Conservation (phyloP, 2,113 vertebrate species). For the Xiphophorus hellerii region DNA sequence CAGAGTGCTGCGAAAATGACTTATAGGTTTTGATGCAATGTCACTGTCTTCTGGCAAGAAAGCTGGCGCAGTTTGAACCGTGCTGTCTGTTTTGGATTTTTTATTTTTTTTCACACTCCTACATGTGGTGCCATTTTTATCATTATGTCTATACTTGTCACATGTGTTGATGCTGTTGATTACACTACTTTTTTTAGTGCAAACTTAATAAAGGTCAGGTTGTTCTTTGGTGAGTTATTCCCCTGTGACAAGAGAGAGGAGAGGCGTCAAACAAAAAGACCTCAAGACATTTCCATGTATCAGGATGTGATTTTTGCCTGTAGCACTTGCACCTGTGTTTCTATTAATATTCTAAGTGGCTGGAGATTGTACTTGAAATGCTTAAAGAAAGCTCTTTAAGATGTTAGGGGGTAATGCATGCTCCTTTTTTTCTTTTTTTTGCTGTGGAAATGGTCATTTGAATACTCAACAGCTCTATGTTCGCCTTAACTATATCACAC, state of each 20-base stretch:
- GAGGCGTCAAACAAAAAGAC: neutral
- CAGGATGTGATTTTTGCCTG: constrained; percentile 33
- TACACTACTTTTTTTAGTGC: neutral
- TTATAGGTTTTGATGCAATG: constrained; percentile 8
- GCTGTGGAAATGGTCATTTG: constrained; percentile 44
- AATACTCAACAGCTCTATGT: constrained; percentile 3
- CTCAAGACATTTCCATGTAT: constrained; percentile 24
- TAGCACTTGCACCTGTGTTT: constrained; percentile 24
- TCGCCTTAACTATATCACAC: neutral
- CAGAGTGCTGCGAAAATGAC: neutral
- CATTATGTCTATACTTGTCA: constrained; percentile 6
- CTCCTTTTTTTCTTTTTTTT: constrained; percentile 35
- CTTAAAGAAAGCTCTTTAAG: constrained; percentile 57
- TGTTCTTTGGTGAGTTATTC: constrained; percentile 5
- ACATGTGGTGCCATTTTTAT: constrained; percentile 23
- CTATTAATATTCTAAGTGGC: constrained; percentile 58
- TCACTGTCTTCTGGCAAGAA: constrained; percentile 1
- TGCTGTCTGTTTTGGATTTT: neutral
- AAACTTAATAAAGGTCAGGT: constrained; percentile 37
- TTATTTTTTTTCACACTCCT: neutral
- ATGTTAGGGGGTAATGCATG: constrained; percentile 41
- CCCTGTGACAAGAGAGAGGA: constrained; percentile 10
- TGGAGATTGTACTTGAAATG: constrained; percentile 50
- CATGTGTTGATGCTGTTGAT: constrained; percentile 17
- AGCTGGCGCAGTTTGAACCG: neutral